These are phyloP conservation scores for Cichladusa arquata DNA, from an alignment of 2,113 vertebrate species.

Conservation along the genomic window DNA sequence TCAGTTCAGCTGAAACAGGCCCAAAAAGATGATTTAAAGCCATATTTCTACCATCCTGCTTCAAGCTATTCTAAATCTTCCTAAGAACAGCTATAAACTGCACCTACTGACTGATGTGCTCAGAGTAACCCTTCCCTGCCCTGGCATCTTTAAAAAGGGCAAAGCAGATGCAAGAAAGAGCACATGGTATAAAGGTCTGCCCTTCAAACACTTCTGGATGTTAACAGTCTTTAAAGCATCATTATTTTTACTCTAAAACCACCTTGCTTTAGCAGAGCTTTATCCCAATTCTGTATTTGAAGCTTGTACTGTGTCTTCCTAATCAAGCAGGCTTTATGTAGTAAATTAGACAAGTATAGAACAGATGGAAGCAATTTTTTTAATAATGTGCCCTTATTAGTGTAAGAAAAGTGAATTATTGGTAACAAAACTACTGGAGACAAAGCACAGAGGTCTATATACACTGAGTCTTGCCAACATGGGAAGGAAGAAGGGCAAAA, in stretches of 20 bases:
- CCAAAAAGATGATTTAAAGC: conserved; percentile 16
- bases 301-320: not conserved
- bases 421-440: not conserved
- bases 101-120: not conserved
- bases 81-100: not conserved
- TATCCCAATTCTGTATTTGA: not conserved
- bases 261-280: not conserved
- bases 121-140: not conserved
- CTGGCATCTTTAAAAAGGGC: not conserved
- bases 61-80: not conserved
- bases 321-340: not conserved
- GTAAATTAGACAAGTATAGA: not conserved
- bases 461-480: not conserved
- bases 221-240: not conserved
- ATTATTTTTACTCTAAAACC: not conserved
- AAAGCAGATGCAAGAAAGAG: not conserved
- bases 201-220: not conserved
- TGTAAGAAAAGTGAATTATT: not conserved
- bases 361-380: not conserved
- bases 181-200: not conserved
- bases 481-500: not conserved
- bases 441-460: not conserved
- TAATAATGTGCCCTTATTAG: not conserved
- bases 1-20: not conserved
- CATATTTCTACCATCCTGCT: not conserved